These are phyloP conservation scores for Trichonephila inaurata DNA, from an alignment of 1,140 invertebrate genomes.

Conservation along the genomic window DNA sequence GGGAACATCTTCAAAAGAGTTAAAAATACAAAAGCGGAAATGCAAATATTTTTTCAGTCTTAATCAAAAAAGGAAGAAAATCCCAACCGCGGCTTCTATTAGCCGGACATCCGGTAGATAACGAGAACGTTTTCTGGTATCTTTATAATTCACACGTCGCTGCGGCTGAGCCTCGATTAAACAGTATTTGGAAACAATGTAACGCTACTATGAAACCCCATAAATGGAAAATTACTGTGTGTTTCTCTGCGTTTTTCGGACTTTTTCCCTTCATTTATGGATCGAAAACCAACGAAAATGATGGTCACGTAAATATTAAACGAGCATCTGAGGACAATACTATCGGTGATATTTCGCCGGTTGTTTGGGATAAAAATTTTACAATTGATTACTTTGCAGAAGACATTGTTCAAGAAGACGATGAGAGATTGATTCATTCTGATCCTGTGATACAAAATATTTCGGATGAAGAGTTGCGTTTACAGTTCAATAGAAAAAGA, in stretches of 20 bases:
- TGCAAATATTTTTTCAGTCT: slow-evolving; percentile 2
- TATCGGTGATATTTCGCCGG: neutral
- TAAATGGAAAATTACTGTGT: slow-evolving; percentile 38
- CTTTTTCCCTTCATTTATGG: neutral
- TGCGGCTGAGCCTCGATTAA: neutral
- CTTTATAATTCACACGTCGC: neutral
- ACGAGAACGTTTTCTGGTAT: neutral
- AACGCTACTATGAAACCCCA: slow-evolving; percentile 29
- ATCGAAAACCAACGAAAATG: neutral
- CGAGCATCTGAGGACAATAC: neutral
- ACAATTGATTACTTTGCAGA: neutral
- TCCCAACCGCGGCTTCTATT: neutral
- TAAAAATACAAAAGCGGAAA: slow-evolving; percentile 4
- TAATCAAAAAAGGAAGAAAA: slow-evolving; percentile 17
- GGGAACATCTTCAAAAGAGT: neutral
- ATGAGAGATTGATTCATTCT: neutral
- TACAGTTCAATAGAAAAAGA: neutral
- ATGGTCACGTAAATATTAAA: neutral
- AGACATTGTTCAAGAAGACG: neutral
- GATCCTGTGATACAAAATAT: neutral
- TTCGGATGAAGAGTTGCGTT: neutral
- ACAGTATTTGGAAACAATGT: slow-evolving; percentile 8
- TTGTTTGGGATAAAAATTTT: neutral
- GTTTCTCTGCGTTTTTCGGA: neutral
- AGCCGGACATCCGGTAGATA: slow-evolving; percentile 37